Base-by-base conservation (phyloP, 1,140 invertebrate genomes). In the Drosophila paulistorum region DNA sequence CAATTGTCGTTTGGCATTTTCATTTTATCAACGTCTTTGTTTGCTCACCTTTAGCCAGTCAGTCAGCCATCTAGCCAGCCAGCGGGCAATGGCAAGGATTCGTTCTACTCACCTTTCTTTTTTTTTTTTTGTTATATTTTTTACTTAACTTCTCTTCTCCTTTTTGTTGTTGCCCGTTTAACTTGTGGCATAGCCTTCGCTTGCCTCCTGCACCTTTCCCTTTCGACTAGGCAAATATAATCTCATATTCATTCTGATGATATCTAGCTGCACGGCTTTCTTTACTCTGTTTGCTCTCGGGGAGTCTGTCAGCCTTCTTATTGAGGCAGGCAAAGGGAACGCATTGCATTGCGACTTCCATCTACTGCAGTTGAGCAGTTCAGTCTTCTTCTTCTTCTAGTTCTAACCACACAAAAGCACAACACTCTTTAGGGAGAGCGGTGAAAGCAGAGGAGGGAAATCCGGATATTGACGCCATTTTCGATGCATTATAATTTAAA, bases 1-100 rank as follows among this genome's bases (percentile, higher is more conserved):
- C 83, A 82, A 83, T 87, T 87, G 80, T 80, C 84, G 84, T 89
- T 87, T 87, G 86, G 84, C 80, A 76, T 78, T 87, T 87, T 86
- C 83, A 80, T 89, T 89, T 81, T 84, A 89, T 89, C 74, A 80
- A 67, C 68, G 77, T 84, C 84, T 89, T 89, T 89, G 84, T 89
- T 89, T 89, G 84, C 77, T 73, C 77, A 89, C 71, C 77, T 75
- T 76, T 71, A 51, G 67, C 54, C 78, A 30, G 74, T 58, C 42
- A 65, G 23, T n/a, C 37, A 48, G 51, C 20, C 35, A 35, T 7
- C 7, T 45, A 63, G 17, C 37, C 20, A 14, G 17, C 67, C 77
- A 74, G 65, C 62, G 66, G 65, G 78, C 72, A 79, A 79, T 67
- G 61, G 63, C 77, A 68, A 26, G 37, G 48, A 58, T 42, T 61